Evolutionary conservation across 2,888 invertebrate genomes (phyloP).

Genomic region (Lysandra coridon): DNA sequence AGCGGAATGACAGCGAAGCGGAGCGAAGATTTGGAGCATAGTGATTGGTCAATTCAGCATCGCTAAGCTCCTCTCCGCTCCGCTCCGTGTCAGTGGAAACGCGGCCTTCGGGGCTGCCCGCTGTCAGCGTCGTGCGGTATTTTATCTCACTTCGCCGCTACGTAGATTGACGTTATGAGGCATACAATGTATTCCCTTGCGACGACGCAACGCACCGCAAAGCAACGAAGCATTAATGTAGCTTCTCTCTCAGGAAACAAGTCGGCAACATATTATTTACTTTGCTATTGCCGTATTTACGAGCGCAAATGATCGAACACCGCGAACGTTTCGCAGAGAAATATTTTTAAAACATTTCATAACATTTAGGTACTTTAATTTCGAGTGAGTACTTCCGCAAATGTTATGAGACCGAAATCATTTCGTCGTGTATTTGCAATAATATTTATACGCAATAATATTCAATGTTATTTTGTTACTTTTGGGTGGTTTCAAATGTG

Average conservation of each 20-base stretch:
- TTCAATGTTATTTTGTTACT: background rate
- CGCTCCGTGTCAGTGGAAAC: too few relatives aligned
- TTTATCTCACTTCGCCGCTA: background rate
- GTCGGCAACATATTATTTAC: background rate
- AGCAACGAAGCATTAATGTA: background rate
- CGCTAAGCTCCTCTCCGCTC: too few relatives aligned
- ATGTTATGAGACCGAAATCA: constrained; percentile 20
- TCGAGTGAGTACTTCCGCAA: constrained; percentile 28
- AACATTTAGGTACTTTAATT: constrained; percentile 26
- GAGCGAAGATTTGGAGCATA: too few relatives aligned
- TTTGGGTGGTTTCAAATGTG: background rate
- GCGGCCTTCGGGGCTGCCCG: background rate
- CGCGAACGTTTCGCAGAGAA: constrained; percentile 9
- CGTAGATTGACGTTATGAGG: background rate
- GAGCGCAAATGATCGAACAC: constrained; percentile 29
- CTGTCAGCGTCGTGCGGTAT: background rate
- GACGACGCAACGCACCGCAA: background rate
- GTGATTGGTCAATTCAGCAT: too few relatives aligned
- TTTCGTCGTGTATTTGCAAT: constrained; percentile 3
- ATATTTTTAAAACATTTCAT: constrained; percentile 27
- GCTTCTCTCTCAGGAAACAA: constrained; percentile 21
- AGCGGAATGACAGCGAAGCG: too few relatives aligned
- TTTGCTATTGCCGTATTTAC: constrained; percentile 17
- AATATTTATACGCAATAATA: background rate
- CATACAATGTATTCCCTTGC: background rate